Evolutionary conservation across 1,140 invertebrate species (phyloP), one percentile per base, ranked within the genome.

Genomic region (Wasmannia auropunctata): DNA sequence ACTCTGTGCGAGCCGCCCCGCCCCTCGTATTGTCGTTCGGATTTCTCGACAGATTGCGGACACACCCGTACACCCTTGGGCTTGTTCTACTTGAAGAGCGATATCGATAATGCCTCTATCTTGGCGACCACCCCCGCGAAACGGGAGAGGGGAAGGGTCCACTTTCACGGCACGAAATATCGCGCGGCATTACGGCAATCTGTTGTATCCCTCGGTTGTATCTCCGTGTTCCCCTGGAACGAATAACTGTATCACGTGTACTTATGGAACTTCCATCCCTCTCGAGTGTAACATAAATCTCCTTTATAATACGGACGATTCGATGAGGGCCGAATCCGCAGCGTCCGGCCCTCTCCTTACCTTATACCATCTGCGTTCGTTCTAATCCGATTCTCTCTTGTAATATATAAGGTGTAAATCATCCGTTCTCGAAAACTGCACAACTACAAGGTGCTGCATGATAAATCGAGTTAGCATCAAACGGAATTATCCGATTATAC

Each of bases 11-110:
- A 22, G n/a, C 60, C 16, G 56, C 54, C 34, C 2, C 67, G 60
- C 37, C 56, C 74, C 79, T 85, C 46, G 51, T 58, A 46, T 58
- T 74, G 67, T 74, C 51, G 79, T 75, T 70, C 83, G 60, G 37
- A 67, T 40, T 75, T 75, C 69, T 54, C 84, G 88, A 81, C 69
- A 88, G 87, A 88, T 88, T 86, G 62, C 84, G 62, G 40, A 69
- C 72, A 69, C 72, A 56, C 31, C 34, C 54, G 51, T n/a, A 28
- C 70, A 58, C 62, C 51, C 28, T n/a, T n/a, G 62, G 4, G 25
- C 83, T 72, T 58, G 40, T 86, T 76, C 19, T 40, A 56, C 46
- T 80, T 34, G n/a, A 31, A 14, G 16, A 72, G 37, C 31, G 49
- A 43, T 56, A 81, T 81, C 49, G 49, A 74, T 83, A 58, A 67